A percentile compares a stretch with the other conserved stretches of the same genome.
These are phyloP conservation scores for Leptinotarsa undecemlineata DNA, from an alignment of 1,140 invertebrate species.

Conservation along the genomic window DNA sequence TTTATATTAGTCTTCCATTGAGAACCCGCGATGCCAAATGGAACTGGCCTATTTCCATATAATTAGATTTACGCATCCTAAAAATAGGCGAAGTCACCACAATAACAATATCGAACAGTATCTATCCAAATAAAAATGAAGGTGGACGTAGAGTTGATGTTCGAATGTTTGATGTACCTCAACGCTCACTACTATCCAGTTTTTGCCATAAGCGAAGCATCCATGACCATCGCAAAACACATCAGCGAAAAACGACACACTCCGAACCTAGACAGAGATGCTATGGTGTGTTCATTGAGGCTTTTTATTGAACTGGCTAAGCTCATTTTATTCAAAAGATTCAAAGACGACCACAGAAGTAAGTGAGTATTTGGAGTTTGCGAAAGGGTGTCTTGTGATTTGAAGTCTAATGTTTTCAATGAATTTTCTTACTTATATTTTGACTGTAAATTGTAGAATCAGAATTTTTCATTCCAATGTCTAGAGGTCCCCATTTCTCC, in stretches of 20 bases:
- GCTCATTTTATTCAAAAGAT: slow-evolving; percentile 41
- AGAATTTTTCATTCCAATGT: no score
- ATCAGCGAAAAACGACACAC: slow-evolving; percentile 35
- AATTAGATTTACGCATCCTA: background rate
- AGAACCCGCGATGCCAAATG: no score
- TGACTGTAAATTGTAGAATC: no score
- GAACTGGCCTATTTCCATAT: background rate
- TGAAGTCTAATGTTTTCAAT: no score
- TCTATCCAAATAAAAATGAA: slow-evolving; percentile 34
- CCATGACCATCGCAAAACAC: slow-evolving; percentile 43
- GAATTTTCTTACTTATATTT: no score
- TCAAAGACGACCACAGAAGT: slow-evolving; percentile 42
- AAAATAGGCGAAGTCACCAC: background rate
- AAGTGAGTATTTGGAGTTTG: slow-evolving; percentile 19
- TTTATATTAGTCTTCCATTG: no score
- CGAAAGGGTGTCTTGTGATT: no score
- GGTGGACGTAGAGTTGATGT: slow-evolving; percentile 46
- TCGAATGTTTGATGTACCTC: slow-evolving; percentile 47
- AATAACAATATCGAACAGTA: slow-evolving; percentile 4
- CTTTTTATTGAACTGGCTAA: slow-evolving; percentile 41
- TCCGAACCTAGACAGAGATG: slow-evolving; percentile 41
- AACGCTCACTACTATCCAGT: slow-evolving; percentile 46
- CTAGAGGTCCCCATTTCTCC: no score
- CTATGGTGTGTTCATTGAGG: slow-evolving; percentile 39
- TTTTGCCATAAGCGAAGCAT: slow-evolving; percentile 39